phyloP scores from a whole-genome alignment of 2,797 vertebrate species.

The Eurystomus glaucurus region DNA sequence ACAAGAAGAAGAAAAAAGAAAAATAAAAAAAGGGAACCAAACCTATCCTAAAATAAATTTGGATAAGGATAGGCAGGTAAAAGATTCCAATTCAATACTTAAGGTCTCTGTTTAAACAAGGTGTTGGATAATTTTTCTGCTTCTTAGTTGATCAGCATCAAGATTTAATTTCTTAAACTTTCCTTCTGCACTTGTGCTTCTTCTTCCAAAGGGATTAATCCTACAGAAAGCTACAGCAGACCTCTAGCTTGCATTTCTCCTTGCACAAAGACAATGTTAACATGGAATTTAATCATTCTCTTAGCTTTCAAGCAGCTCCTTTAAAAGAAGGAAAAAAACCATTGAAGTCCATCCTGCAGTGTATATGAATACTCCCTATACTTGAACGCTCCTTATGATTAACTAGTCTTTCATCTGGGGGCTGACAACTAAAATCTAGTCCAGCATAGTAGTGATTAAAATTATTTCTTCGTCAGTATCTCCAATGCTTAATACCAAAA shows the following conservation, averaged over 20 bases:
- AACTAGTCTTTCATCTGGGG: not conserved
- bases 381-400: not conserved
- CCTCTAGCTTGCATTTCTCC: not conserved
- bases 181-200: not conserved
- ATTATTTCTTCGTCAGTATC: not conserved
- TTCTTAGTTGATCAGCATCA: not conserved
- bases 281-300: not conserved
- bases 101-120: not conserved
- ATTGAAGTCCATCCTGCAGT: not conserved
- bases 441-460: not conserved
- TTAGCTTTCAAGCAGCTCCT: not conserved
- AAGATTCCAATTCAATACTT: not conserved
- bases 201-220: not conserved
- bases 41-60: not conserved
- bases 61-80: not conserved
- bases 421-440: not conserved
- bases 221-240: not conserved
- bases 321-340: rapidly evolving
- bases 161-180: not conserved
- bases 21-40: not conserved
- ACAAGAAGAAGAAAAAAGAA: too few species aligned
- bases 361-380: not conserved
- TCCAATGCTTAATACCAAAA: not conserved
- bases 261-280: not conserved
- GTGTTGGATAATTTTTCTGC: not conserved